phyloP scores from a whole-genome alignment of 1,140 invertebrate species.

The Branchinecta lindahli region DNA sequence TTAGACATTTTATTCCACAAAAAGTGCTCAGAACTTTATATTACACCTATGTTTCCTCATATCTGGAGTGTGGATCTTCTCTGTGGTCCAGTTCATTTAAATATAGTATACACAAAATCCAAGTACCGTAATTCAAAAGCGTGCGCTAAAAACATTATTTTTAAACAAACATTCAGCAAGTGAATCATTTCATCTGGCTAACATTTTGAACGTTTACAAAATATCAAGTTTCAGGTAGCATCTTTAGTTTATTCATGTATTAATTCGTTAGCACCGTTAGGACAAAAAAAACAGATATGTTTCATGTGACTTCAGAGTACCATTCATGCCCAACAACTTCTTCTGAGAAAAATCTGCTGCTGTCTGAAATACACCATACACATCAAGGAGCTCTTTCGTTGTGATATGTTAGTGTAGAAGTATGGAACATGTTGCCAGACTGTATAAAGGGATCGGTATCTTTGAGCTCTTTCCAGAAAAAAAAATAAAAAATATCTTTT shows the following conservation, averaged over 20 bases:
- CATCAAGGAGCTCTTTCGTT: too few species aligned
- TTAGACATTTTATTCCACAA: background rate
- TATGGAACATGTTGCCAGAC: too few species aligned
- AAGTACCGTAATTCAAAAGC: background rate
- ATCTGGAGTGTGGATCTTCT: slow-evolving; percentile 1
- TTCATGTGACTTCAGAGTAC: too few species aligned
- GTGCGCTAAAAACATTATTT: background rate
- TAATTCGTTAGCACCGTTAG: slow-evolving; percentile 5
- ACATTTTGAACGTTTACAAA: background rate
- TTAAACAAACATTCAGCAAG: background rate
- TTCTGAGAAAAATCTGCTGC: too few species aligned
- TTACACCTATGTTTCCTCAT: slow-evolving; percentile 5
- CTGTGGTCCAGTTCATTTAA: slow-evolving; percentile 1
- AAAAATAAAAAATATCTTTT: too few species aligned
- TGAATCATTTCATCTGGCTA: background rate
- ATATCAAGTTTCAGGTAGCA: background rate
- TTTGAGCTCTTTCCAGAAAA: too few species aligned
- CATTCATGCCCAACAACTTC: too few species aligned
- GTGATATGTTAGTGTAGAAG: too few species aligned
- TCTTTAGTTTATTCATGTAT: slow-evolving; percentile 6
- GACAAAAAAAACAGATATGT: too few species aligned
- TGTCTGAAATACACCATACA: too few species aligned
- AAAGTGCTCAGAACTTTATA: slow-evolving; percentile 4
- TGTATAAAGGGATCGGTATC: too few species aligned
- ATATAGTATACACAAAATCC: background rate